Conservation (phyloP, 2,888 invertebrate species). For the Sabatieria punctata region DNA sequence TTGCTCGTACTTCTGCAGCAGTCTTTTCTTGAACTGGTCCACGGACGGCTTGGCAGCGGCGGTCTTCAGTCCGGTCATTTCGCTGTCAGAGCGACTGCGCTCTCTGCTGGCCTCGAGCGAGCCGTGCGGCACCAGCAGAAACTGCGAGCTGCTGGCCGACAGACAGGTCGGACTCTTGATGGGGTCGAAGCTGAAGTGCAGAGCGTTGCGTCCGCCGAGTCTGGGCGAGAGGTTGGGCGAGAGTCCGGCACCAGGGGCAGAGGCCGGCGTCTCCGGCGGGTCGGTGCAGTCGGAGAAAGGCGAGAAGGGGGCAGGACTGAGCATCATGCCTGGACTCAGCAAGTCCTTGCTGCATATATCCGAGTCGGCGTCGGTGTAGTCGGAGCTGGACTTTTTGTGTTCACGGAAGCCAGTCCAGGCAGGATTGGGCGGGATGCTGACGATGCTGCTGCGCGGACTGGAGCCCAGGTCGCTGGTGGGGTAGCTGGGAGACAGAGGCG, state of each 20-base stretch:
- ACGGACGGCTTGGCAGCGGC: constrained; percentile 8
- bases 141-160: background rate
- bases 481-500: constrained; percentile 23
- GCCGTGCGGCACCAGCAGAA: constrained; percentile 12
- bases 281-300: constrained; percentile 22
- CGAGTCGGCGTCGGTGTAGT: constrained; percentile 16
- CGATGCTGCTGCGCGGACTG: constrained; percentile 20
- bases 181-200: constrained; percentile 20
- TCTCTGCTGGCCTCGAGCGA: constrained; percentile 14
- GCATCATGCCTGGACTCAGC: constrained; percentile 19
- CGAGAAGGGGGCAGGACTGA: constrained; percentile 26
- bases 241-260: constrained; percentile 12
- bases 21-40: constrained; percentile 20
- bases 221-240: constrained; percentile 10
- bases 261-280: constrained; percentile 18
- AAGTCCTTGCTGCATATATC: constrained; percentile 16
- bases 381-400: constrained; percentile 10
- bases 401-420: constrained; percentile 24
- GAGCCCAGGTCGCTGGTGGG: constrained; percentile 28
- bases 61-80: constrained; percentile 13
- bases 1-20: constrained; percentile 20
- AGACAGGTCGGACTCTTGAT: constrained; percentile 9
- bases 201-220: background rate
- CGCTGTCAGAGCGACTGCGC: constrained; percentile 25
- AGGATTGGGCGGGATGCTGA: constrained; percentile 17